Evolutionary conservation across 1,140 invertebrate species (phyloP), one percentile per base, ranked within the genome.

Genomic region (Neocloeon triangulifer): DNA sequence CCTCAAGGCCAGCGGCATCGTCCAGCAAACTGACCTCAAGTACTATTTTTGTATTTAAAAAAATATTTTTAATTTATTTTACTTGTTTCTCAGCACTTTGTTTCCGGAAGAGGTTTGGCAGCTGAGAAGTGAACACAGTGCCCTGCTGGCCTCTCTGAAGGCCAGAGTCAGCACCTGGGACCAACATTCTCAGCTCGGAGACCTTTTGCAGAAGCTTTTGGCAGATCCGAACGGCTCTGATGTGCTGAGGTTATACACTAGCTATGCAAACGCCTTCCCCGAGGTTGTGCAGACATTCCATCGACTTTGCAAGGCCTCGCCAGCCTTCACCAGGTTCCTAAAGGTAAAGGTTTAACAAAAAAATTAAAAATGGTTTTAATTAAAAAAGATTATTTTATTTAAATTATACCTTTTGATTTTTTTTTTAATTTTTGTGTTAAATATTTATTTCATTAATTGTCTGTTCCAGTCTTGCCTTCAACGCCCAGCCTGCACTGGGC

Each of bases 81-180:
- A 20, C 7, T 8, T 10, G 9, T 34, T 13, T 37, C 33, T 19
- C 38, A 51, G 48, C 30, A 46, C 45, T 7, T 34, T 51, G 14
- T 55, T 58, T 36, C 52, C 55, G 9, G 40, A 47, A 19, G 52
- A 51, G 39, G 43, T 56, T 16, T 41, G 42, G 26, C 40, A 46
- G 21, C 41, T 58, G 22, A 51, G 53, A 33, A 47, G 52, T 27
- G 47, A 55, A 25, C 55, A 58, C 43, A 52, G 49, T 33, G 36
- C 41, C 3, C 43, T 55, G 16, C 42, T 54, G 30, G 38, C 46
- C 7, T 43, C 49, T 36, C 41, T 58, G 26, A 44, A 55, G 38
- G 50, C 52, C 33, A 36, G 53, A 17, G 29, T 55, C 19, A 38
- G 38, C 12, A 44, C 45, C 13, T 53, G 51, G 51, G 43, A 43